Conservation (phyloP, 2,113 vertebrate genomes). For the Rutilus rutilus region DNA sequence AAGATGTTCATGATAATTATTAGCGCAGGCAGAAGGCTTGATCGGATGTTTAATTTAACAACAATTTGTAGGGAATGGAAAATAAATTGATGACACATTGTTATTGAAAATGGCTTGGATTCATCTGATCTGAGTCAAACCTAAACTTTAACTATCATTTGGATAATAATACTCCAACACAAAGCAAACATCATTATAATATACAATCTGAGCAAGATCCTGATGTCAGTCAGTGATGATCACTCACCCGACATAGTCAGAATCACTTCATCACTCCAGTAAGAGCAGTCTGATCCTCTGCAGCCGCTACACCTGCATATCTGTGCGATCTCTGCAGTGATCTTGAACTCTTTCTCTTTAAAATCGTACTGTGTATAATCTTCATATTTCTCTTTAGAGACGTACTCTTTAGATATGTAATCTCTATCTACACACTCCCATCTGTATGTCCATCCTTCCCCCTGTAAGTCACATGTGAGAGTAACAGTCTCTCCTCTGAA, state of each 20-base stretch:
- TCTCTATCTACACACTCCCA: neutral
- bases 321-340: neutral
- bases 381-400: too few species aligned
- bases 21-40: too few species aligned
- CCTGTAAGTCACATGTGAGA: neutral
- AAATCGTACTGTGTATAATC: too few species aligned
- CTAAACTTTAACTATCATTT: too few species aligned
- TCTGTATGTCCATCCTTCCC: neutral
- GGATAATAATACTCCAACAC: too few species aligned
- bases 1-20: too few species aligned
- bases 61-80: too few species aligned
- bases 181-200: too few species aligned
- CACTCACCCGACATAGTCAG: neutral
- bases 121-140: too few species aligned
- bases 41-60: too few species aligned
- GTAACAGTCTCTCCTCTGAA: neutral
- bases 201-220: neutral
- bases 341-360: neutral
- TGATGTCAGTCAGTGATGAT: neutral
- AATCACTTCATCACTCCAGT: neutral
- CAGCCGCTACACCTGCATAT: neutral
- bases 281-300: accelerated
- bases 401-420: accelerated
- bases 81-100: too few species aligned
- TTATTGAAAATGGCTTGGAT: too few species aligned